A percentile compares a stretch with the other conserved stretches of the same genome.
Evolutionary conservation across 2,888 invertebrate genomes (phyloP).

Genomic region (Apodemia hepburni): DNA sequence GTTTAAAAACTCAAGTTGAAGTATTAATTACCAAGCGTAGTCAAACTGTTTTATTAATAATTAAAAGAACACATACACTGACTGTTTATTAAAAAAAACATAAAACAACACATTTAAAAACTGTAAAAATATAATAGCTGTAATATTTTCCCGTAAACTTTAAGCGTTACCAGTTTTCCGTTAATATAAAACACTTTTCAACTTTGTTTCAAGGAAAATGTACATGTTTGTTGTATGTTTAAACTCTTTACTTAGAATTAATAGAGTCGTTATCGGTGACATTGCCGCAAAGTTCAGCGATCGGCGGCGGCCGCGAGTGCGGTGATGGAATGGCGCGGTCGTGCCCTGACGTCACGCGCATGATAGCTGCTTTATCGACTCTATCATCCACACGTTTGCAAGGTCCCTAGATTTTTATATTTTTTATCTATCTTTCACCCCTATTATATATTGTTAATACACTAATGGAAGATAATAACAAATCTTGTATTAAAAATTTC

Average conservation of each 20-base stretch:
- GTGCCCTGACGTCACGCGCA: constrained; percentile 59
- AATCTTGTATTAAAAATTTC: too few relatives aligned
- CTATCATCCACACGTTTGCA: constrained; percentile 23
- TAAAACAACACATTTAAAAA: too few relatives aligned
- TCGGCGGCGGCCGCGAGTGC: constrained; percentile 37
- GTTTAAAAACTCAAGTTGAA: too few relatives aligned
- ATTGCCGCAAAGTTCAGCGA: constrained; percentile 64
- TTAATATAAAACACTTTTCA: not conserved
- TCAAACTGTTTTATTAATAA: too few relatives aligned
- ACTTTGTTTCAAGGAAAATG: constrained; percentile 1
- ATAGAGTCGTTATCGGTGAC: constrained; percentile 59
- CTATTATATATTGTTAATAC: not conserved
- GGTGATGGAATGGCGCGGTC: constrained; percentile 38
- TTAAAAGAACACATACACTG: too few relatives aligned
- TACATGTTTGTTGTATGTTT: constrained; percentile 1
- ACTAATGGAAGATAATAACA: not conserved
- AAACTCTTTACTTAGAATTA: constrained; percentile 45
- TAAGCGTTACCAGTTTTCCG: not conserved
- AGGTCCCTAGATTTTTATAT: constrained; percentile 13
- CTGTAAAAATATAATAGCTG: too few relatives aligned
- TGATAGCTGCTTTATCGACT: constrained; percentile 57
- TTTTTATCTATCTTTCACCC: constrained; percentile 7
- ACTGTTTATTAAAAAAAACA: too few relatives aligned
- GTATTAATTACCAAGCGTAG: too few relatives aligned
- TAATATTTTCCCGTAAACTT: not conserved